Conservation (phyloP, 2,888 invertebrate species). For the Cenopis cana region DNA sequence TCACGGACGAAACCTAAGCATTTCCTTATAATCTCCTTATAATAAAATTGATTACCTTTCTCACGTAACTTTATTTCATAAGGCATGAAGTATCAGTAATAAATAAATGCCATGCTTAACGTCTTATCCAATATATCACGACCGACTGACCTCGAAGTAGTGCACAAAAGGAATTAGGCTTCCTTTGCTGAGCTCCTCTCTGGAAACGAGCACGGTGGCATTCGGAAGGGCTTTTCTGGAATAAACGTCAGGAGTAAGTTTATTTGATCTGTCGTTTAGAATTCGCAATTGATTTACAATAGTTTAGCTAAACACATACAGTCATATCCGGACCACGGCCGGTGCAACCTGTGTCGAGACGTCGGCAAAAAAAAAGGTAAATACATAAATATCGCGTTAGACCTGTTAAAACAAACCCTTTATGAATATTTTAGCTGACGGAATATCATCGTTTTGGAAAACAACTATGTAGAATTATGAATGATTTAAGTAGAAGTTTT, state of each 20-base stretch:
- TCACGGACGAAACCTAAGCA: too few relatives aligned
- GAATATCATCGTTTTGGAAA: too few relatives aligned
- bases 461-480: not conserved
- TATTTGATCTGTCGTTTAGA: not conserved
- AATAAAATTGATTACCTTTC: not conserved
- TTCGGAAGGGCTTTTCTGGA: conserved; percentile 70
- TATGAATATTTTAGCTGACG: not conserved
- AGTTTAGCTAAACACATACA: too few relatives aligned
- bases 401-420: too few relatives aligned
- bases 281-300: not conserved
- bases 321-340: too few relatives aligned
- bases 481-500: not conserved
- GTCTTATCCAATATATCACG: conserved; percentile 13
- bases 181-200: conserved; percentile 60
- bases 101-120: conserved; percentile 21
- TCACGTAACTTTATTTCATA: not conserved
- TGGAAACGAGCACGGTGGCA: conserved; percentile 63
- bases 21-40: too few relatives aligned
- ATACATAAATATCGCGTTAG: too few relatives aligned
- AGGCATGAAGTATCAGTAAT: not conserved
- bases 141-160: conserved; percentile 66
- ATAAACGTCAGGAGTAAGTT: conserved; percentile 44
- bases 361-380: too few relatives aligned
- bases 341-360: too few relatives aligned
- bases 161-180: conserved; percentile 64